Percentiles rank a stretch among this genome's conserved stretches.
phyloP scores from a whole-genome alignment of 2,113 vertebrate genomes.

The Mystacornis crossleyi region DNA sequence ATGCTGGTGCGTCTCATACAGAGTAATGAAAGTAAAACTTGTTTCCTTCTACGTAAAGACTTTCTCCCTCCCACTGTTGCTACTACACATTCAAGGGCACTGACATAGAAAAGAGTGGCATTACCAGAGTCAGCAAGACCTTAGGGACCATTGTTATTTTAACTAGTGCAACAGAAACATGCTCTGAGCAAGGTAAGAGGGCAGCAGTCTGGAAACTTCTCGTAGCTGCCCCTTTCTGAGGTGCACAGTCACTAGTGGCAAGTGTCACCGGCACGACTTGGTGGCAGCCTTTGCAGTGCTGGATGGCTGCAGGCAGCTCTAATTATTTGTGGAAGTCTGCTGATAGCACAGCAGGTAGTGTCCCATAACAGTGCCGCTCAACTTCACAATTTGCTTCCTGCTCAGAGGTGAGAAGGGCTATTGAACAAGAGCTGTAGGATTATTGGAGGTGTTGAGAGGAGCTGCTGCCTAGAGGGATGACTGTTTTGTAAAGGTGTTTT shows the following conservation, averaged over 20 bases:
- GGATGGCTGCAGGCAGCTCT: constrained; percentile 67
- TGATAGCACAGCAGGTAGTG: constrained; percentile 43
- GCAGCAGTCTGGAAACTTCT: neutral
- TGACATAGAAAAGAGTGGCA: neutral
- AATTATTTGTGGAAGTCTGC: constrained; percentile 70
- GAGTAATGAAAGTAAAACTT: neutral
- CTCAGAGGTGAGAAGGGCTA: constrained; percentile 10
- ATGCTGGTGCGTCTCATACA: neutral
- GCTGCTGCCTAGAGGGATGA: neutral
- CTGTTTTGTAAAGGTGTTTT: neutral
- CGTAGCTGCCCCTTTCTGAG: neutral
- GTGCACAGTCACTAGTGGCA: accelerated
- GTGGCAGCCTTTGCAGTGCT: constrained; percentile 14
- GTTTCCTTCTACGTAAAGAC: neutral
- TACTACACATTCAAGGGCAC: neutral
- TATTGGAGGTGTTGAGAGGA: neutral
- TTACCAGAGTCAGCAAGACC: neutral
- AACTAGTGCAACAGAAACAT: neutral
- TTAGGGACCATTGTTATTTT: neutral
- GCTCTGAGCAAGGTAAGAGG: neutral
- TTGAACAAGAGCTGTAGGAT: constrained; percentile 6
- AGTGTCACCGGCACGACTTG: neutral
- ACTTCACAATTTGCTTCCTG: constrained; percentile 37
- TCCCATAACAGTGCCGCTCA: constrained; percentile 50
- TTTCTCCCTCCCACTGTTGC: neutral